These are phyloP conservation scores for Stratiomys singularior DNA, from an alignment of 2,888 invertebrate genomes.

Conservation along the genomic window DNA sequence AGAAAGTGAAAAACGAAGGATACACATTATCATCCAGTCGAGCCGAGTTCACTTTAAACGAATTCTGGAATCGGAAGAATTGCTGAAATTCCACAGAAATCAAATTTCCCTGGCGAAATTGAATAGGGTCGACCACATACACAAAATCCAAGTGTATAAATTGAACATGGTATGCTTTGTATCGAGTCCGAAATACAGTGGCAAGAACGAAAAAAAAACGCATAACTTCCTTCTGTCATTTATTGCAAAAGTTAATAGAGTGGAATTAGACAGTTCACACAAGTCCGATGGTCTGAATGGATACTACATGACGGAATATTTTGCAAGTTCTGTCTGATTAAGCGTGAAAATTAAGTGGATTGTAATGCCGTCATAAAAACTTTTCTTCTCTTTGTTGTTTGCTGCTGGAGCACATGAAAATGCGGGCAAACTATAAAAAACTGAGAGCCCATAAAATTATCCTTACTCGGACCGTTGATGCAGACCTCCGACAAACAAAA, in stretches of 20 bases:
- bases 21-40: not conserved
- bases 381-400: not conserved
- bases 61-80: not conserved
- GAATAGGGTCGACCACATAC: slow-evolving; percentile 13
- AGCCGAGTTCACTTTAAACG: not conserved
- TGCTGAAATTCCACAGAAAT: not conserved
- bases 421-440: not conserved
- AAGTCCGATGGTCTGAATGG: not conserved
- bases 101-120: slow-evolving; percentile 1
- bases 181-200: slow-evolving; percentile 20
- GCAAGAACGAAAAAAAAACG: too few species aligned
- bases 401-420: not conserved
- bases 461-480: too few species aligned
- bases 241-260: slow-evolving; percentile 32
- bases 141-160: not conserved
- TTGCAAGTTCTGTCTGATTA: slow-evolving; percentile 25
- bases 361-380: not conserved
- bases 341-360: slow-evolving; percentile 20
- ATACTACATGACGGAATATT: not conserved
- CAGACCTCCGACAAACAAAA: too few species aligned
- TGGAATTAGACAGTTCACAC: slow-evolving; percentile 34
- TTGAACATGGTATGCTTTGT: not conserved
- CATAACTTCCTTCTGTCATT: slow-evolving; percentile 15
- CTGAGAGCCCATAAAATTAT: not conserved
- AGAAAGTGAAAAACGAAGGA: not conserved